These are phyloP conservation scores for Ctenopoma multispine DNA, from an alignment of 2,797 vertebrate genomes.

Conservation along the genomic window DNA sequence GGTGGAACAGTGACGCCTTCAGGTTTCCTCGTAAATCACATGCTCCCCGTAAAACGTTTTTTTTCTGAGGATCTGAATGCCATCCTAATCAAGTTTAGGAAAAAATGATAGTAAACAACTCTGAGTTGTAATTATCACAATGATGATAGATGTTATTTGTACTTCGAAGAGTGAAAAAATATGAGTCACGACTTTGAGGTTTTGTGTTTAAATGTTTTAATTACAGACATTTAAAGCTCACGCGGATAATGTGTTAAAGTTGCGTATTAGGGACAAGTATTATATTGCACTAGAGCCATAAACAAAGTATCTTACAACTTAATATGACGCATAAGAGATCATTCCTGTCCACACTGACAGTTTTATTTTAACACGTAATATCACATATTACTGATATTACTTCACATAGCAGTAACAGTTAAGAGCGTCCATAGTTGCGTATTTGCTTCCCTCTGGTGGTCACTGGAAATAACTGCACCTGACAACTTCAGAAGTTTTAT, in stretches of 20 bases:
- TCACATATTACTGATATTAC: too few species aligned
- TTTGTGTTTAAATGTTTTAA: background rate
- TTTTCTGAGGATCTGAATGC: background rate
- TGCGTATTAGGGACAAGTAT: too few species aligned
- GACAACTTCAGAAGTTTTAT: background rate
- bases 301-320: background rate
- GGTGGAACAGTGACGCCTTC: constrained; percentile 71
- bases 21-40: constrained; percentile 47
- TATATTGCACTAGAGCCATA: background rate
- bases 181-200: background rate
- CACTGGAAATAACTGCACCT: background rate
- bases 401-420: background rate
- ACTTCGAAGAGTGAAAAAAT: background rate
- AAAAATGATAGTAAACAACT: background rate
- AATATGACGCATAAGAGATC: too few species aligned
- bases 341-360: background rate
- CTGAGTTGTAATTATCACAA: background rate
- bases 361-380: background rate
- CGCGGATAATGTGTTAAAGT: too few species aligned
- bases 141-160: too few species aligned
- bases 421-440: too few species aligned
- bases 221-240: too few species aligned
- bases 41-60: fast-evolving
- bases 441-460: constrained; percentile 1
- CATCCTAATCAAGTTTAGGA: too few species aligned